phyloP scores from a whole-genome alignment of 2,888 invertebrate genomes.

The Dicranocentrus wangi region DNA sequence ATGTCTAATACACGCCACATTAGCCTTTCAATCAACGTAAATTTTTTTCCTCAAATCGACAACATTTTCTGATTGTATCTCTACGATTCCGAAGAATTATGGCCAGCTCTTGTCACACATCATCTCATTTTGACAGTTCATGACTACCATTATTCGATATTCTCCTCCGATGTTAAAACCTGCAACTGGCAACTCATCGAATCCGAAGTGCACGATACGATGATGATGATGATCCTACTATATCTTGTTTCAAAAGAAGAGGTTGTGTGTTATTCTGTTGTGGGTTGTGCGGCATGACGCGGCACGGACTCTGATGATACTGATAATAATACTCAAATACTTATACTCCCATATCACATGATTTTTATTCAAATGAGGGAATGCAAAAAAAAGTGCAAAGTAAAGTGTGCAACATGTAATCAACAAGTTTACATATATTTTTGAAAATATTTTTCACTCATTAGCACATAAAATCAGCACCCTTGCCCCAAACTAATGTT shows the following conservation, averaged over 20 bases:
- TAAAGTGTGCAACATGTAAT: neutral
- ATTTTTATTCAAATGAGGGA: conserved; percentile 23
- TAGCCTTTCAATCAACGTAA: conserved; percentile 26
- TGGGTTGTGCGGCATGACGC: neutral
- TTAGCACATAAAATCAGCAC: conserved; percentile 34
- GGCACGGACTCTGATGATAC: neutral
- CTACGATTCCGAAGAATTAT: conserved; percentile 17
- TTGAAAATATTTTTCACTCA: conserved; percentile 17
- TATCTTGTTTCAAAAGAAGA: neutral
- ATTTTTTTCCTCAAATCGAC: conserved; percentile 21
- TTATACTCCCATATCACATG: conserved; percentile 7
- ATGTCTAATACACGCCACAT: conserved; percentile 30
- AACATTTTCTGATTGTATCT: too few relatives aligned
- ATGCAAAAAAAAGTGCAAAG: neutral
- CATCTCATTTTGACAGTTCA: conserved; percentile 37
- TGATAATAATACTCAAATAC: too few relatives aligned
- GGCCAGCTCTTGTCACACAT: conserved; percentile 26
- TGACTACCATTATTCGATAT: conserved; percentile 29
- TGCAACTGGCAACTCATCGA: conserved; percentile 22
- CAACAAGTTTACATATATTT: conserved; percentile 1
- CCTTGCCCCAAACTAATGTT: neutral
- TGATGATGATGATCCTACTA: neutral
- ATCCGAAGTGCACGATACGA: too few relatives aligned
- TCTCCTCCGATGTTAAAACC: conserved; percentile 13
- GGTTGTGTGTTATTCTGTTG: neutral